phyloP scores from a whole-genome alignment of 2,797 vertebrate species.

The Hippopotamyrus pictus region DNA sequence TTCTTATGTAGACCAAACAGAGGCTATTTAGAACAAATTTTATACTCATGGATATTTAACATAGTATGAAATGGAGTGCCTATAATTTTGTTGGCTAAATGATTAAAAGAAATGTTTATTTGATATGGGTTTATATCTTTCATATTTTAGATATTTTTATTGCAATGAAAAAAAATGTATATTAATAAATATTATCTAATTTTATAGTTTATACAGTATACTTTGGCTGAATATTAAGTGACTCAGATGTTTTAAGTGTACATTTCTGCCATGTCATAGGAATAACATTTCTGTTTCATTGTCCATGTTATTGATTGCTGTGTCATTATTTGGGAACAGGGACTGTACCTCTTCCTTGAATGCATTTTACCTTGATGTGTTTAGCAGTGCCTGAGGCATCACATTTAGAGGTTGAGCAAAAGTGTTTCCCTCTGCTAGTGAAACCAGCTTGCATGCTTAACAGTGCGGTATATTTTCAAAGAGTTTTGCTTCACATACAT shows the following conservation, averaged over 20 bases:
- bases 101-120: neutral
- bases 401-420: neutral
- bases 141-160: neutral
- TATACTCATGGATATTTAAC: neutral
- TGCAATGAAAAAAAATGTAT: neutral
- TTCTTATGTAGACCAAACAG: neutral
- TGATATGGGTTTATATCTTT: neutral
- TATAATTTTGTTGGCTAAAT: neutral
- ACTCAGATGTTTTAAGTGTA: neutral
- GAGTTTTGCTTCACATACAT: neutral
- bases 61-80: neutral
- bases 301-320: neutral
- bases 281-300: neutral
- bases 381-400: neutral
- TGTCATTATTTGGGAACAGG: neutral
- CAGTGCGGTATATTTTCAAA: neutral
- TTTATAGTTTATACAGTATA: neutral
- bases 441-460: neutral
- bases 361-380: neutral
- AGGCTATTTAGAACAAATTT: neutral
- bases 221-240: neutral
- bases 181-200: neutral
- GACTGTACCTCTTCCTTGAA: neutral
- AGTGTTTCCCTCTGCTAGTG: neutral
- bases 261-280: neutral